Evolutionary conservation across 2,797 vertebrate genomes (phyloP).

Genomic region (Ficedula albicollis): DNA sequence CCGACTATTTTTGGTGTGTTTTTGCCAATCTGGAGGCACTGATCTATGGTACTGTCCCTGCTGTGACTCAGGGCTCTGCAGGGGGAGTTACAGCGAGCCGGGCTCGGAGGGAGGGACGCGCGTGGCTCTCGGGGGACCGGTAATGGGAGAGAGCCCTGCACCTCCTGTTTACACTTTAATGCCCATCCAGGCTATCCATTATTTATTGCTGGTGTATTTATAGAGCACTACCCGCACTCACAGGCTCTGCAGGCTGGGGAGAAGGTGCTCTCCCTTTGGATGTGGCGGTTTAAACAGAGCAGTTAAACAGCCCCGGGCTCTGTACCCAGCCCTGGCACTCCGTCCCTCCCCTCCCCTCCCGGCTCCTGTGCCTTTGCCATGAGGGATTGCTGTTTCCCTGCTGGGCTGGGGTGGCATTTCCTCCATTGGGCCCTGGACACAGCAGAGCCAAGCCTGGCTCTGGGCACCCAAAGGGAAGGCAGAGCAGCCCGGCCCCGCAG

Average conservation of each 20-base stretch:
- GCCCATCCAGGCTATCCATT: slow-evolving; percentile 54
- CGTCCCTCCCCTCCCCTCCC: neutral
- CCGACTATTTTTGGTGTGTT: slow-evolving; percentile 33
- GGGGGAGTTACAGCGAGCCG: neutral
- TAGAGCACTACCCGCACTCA: neutral
- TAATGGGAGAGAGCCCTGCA: slow-evolving; percentile 60
- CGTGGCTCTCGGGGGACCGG: neutral
- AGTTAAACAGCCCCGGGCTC: rapidly evolving
- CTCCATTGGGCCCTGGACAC: neutral
- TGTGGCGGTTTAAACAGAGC: neutral
- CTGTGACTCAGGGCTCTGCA: slow-evolving; percentile 52
- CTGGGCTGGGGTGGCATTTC: rapidly evolving
- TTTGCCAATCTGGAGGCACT: slow-evolving; percentile 21
- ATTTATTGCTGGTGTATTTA: slow-evolving; percentile 63
- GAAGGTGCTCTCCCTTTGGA: neutral
- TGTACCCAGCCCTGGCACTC: rapidly evolving
- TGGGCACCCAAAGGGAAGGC: too few species aligned
- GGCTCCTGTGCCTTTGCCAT: neutral
- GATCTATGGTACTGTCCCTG: slow-evolving; percentile 37
- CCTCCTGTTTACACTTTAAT: slow-evolving; percentile 60
- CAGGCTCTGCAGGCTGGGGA: neutral
- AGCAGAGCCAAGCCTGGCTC: neutral
- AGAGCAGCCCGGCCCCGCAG: neutral
- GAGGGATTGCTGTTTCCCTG: neutral
- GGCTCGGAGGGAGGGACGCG: neutral